Percentiles rank a stretch among this genome's conserved stretches.
Conservation (phyloP, 2,888 invertebrate genomes). For the Miltochrista miniata region DNA sequence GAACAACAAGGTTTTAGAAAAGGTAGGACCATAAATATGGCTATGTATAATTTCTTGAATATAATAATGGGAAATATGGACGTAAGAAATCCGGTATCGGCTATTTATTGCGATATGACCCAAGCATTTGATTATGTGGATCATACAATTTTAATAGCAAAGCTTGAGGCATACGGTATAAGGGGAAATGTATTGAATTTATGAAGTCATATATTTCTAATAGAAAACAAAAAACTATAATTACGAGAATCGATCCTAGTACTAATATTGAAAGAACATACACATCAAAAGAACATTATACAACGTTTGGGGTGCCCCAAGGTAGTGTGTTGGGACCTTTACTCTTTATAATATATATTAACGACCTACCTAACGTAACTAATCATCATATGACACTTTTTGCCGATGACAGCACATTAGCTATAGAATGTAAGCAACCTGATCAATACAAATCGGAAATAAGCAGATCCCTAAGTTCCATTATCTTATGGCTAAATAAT, state of each 20-base stretch:
- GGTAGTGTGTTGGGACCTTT: neutral
- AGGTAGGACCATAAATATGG: neutral
- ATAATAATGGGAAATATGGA: neutral
- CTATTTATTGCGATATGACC: conserved; percentile 2
- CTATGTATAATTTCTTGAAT: neutral
- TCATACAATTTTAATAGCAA: neutral
- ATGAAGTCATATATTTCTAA: neutral
- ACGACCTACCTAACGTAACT: no score
- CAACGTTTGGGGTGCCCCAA: neutral
- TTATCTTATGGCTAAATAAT: no score
- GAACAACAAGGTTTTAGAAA: conserved; percentile 1
- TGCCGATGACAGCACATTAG: no score
- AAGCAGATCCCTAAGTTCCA: no score
- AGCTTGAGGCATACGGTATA: neutral
- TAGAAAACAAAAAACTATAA: neutral
- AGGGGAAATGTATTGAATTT: neutral
- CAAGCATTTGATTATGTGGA: conserved; percentile 6
- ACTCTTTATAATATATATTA: neutral
- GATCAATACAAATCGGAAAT: no score
- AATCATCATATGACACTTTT: no score
- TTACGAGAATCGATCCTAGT: neutral
- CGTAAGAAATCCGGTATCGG: neutral
- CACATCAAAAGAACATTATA: neutral
- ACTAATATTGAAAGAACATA: neutral
- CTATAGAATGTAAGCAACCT: no score